Evolutionary conservation across 2,797 vertebrate species (phyloP).

Genomic region (Phaenicophaeus curvirostris): DNA sequence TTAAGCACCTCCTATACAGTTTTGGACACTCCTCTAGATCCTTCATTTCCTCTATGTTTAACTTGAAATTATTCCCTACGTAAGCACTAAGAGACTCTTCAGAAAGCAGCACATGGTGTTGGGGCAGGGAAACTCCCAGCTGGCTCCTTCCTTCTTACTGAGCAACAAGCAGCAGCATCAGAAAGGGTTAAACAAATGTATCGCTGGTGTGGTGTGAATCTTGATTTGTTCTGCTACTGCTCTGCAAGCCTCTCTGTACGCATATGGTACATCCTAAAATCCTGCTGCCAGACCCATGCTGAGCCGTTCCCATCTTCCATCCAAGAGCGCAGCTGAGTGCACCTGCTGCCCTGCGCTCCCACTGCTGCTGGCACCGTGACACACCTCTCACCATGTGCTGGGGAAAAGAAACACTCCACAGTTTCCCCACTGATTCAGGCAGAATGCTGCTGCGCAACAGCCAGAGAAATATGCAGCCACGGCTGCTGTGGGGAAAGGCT

Average conservation of each 20-base stretch:
- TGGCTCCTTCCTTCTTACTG: background rate
- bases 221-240: background rate
- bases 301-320: background rate
- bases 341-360: background rate
- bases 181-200: background rate
- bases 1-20: background rate
- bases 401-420: background rate
- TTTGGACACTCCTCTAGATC: background rate
- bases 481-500: background rate
- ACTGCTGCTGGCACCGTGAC: background rate
- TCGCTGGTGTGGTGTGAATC: too few species aligned
- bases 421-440: background rate
- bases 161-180: accelerated
- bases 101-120: too few species aligned
- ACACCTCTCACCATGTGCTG: background rate
- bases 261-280: background rate
- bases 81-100: background rate
- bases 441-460: background rate
- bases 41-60: background rate
- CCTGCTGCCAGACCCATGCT: background rate
- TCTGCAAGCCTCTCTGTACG: background rate
- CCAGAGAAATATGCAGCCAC: accelerated
- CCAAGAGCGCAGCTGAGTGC: background rate
- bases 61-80: background rate
- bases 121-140: background rate